Base-by-base conservation (phyloP, 2,797 vertebrate species). In the Tenualosa thibaudeaui region DNA sequence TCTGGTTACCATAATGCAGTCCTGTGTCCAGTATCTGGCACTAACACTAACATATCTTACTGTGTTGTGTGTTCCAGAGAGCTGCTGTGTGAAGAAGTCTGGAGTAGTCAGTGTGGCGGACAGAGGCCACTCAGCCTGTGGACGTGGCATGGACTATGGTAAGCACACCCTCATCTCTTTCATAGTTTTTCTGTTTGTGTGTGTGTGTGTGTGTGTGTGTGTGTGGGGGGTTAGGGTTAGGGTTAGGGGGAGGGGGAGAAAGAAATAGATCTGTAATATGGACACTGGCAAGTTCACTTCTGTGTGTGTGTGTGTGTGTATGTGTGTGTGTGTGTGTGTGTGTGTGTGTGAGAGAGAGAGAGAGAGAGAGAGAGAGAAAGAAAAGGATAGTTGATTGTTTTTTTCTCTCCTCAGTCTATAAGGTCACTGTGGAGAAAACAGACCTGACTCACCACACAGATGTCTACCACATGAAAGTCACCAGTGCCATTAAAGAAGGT, bases 71-170 rank as follows among this genome's bases (percentile, higher is more conserved):
- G 1, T 82, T 87, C 3, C 71, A 95, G 94, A 94, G 85, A 91
- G 92, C 68, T 95, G 94, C 89, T 92, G 92, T 81, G 84, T 90
- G 88, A 93, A 92, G 89, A 93, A 93, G 87, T 92, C 87, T 24
- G 89, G 83, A 0, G 4, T 91, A 0, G 87, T 93, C 49, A 3
- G 0, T 37, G 87, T 88, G 17, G 12, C 84, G 0, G 60, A 85
- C 0, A 92, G 93, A n/a, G 86, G 40, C 8, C 56, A 4, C 0
- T 92, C 89, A 82, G 60, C 89, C 4, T 95, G 94, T 84, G 93
- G 91, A 83, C 87, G n/a, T 10, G 88, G 87, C n/a, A 85, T 93
- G 49, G 93, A 95, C 78, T 95, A 82, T 84, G 92, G 94, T 95
- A 90, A 87, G 88, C 15, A 83, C 26, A 75, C 40, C 9, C n/a